Base-by-base conservation (phyloP, 1,140 invertebrate species). In the Drosophila bifasciata region DNA sequence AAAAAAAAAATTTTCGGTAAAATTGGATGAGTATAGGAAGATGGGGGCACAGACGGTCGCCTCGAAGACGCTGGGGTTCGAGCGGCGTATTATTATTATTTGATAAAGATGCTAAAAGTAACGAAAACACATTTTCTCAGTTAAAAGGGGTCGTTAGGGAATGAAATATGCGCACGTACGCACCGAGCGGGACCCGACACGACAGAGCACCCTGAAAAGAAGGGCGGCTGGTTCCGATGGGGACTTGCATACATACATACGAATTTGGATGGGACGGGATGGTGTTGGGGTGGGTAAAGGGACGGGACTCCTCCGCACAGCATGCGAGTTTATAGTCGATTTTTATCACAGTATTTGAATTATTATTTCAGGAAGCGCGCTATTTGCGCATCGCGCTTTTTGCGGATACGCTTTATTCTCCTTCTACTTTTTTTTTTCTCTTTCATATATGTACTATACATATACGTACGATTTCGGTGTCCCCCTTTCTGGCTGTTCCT, bases 51-150 rank as follows among this genome's bases (percentile, higher is more conserved):
- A n/a, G 55, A 53, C 49, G 56, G 61, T 64, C 67, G 67, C 67
- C 59, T 80, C 81, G 77, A 84, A 81, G 80, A 84, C 80, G 72
- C 86, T 84, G 86, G 83, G 83, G 83, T 78, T 88, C 73, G 81
- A 78, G 83, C 74, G 77, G 77, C 76, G 88, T 90, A 90, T 88
- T 90, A 90, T 90, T 90, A 90, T 90, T 90, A 90, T 90, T 90
- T 90, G 88, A 90, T 90, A 90, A 90, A 90, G 88, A 90, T 90
- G 88, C 88, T 90, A 90, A 90, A 90, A 90, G 88, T 90, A 90
- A 90, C 88, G 88, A 90, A 90, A 90, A 90, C 88, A 90, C 88
- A 90, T 90, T 90, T 90, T 90, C 77, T 90, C 83, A 88, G 88
- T 90, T 90, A 90, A 90, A 90, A 90, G 88, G 88, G 88, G 88